Evolutionary conservation across 1,140 invertebrate species (phyloP).

Genomic region (Drosophila trapezifrons): DNA sequence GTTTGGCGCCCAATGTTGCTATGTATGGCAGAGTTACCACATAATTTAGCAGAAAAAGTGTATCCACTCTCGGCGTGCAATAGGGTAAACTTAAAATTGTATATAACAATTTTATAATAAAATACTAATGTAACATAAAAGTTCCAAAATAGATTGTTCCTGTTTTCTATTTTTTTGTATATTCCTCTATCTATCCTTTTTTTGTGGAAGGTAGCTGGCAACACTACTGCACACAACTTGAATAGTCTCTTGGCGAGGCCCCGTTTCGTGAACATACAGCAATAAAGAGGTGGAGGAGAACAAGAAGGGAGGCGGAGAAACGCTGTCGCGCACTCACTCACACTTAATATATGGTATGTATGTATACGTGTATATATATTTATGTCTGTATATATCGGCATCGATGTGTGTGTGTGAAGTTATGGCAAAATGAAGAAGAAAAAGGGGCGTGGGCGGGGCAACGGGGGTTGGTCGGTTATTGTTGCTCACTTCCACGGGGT

Average conservation of each 20-base stretch:
- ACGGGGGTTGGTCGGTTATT: slow-evolving; percentile 27
- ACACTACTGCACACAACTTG: slow-evolving; percentile 53
- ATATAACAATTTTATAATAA: too few species aligned
- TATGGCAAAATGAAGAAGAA: slow-evolving; percentile 5
- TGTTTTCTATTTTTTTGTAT: not conserved
- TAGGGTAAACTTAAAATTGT: too few species aligned
- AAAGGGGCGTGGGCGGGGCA: slow-evolving; percentile 24
- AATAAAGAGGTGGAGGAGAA: slow-evolving; percentile 18
- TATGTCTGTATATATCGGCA: slow-evolving; percentile 10
- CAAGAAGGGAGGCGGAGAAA: slow-evolving; percentile 18
- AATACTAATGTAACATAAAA: not conserved
- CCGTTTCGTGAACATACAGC: slow-evolving; percentile 47
- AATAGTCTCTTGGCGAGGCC: slow-evolving; percentile 75
- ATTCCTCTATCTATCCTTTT: not conserved
- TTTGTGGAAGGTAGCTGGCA: not conserved
- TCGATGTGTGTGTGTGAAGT: slow-evolving; percentile 1
- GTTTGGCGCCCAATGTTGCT: too few species aligned
- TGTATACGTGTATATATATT: slow-evolving; percentile 10
- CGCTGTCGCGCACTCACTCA: slow-evolving; percentile 27
- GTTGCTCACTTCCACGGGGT: slow-evolving; percentile 23
- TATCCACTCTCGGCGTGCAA: too few species aligned
- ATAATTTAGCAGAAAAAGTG: too few species aligned
- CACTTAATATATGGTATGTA: slow-evolving; percentile 2
- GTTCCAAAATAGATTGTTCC: not conserved
- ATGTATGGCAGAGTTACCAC: too few species aligned